Percentiles rank a stretch among this genome's conserved stretches.
These are phyloP conservation scores for Kradibia gibbosae DNA, from an alignment of 1,140 invertebrate genomes.

Conservation along the genomic window DNA sequence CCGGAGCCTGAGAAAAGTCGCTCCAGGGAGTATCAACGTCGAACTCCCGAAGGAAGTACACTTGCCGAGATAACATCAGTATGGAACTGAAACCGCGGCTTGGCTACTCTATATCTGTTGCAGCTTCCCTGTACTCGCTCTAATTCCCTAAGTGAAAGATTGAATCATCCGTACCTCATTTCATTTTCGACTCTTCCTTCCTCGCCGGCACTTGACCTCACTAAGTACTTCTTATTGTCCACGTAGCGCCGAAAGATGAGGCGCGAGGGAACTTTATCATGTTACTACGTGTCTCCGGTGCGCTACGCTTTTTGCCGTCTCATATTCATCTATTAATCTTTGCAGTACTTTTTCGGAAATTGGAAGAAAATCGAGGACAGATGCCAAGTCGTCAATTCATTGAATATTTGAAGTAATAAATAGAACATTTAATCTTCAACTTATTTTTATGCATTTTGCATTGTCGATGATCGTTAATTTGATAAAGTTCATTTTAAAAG, in stretches of 20 bases:
- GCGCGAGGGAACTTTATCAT: background rate
- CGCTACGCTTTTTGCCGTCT: background rate
- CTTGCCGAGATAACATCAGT: constrained; percentile 52
- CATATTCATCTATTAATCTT: background rate
- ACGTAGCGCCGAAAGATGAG: background rate
- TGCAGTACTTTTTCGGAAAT: background rate
- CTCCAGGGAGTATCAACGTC: constrained; percentile 6
- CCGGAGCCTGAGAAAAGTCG: background rate
- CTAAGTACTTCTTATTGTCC: background rate
- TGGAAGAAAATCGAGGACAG: background rate
- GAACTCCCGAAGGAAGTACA: constrained; percentile 44
- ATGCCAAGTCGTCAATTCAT: background rate
- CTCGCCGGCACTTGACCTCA: background rate
- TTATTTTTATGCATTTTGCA: too few species aligned
- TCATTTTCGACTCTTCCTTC: background rate
- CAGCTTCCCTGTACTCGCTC: background rate
- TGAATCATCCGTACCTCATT: constrained; percentile 33
- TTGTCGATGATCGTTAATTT: too few species aligned
- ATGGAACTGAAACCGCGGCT: background rate
- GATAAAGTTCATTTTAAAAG: too few species aligned
- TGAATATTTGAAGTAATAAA: background rate
- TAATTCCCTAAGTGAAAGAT: constrained; percentile 38
- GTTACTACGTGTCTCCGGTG: background rate
- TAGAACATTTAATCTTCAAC: too few species aligned
- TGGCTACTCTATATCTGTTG: constrained; percentile 13